phyloP scores from a whole-genome alignment of 2,113 vertebrate species.

The Seriola dumerili region DNA sequence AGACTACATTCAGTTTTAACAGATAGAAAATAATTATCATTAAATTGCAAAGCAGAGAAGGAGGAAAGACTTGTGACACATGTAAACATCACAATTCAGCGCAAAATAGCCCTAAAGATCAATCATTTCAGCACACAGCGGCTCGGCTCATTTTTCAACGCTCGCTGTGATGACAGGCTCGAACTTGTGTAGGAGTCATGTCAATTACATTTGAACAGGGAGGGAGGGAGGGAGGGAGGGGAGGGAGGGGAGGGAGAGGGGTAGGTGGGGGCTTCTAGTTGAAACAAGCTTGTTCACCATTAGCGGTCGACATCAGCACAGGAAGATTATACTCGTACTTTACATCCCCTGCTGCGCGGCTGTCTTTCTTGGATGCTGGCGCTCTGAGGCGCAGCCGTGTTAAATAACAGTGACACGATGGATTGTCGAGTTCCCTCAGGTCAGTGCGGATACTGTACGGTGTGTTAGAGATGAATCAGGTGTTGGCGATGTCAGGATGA shows the following conservation, averaged over 20 bases:
- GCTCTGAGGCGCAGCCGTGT: conserved; percentile 33
- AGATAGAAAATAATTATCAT: conserved; percentile 48
- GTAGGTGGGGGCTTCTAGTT: conserved; percentile 35
- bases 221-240: neutral
- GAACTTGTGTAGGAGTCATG: conserved; percentile 73
- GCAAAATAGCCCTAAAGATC: conserved; percentile 48
- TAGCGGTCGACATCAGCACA: conserved; percentile 59
- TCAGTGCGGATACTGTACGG: conserved; percentile 1
- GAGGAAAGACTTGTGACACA: conserved; percentile 20
- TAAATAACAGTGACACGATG: conserved; percentile 42
- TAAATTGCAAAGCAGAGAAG: conserved; percentile 16
- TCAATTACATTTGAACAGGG: conserved; percentile 68
- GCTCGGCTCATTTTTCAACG: conserved; percentile 57
- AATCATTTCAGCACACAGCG: conserved; percentile 30
- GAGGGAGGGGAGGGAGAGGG: neutral
- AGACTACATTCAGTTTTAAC: conserved; percentile 6
- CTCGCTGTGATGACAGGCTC: conserved; percentile 67
- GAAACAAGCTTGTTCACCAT: conserved; percentile 70
- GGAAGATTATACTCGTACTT: conserved; percentile 65
- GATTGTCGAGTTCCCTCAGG: conserved; percentile 25
- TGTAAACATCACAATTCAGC: conserved; percentile 55
- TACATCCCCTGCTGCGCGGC: conserved; percentile 49
- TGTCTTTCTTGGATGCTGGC: conserved; percentile 29
- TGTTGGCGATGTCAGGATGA: conserved; percentile 7
- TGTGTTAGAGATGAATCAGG: conserved; percentile 15